Base-by-base conservation (phyloP, 1,140 invertebrate species). In the Lucilia cuprina region DNA sequence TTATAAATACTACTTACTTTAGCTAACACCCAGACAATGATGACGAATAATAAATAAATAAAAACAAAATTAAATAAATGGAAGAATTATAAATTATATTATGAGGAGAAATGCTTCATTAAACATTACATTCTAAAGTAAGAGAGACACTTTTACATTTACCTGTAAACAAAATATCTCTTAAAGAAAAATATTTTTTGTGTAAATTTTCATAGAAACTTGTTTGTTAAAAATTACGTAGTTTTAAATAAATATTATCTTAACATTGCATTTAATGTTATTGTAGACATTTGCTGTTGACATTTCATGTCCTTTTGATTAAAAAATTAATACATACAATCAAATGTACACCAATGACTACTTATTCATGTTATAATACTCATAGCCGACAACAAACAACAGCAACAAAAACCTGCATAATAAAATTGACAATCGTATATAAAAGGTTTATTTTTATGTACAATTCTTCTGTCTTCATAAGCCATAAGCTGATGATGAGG, bases 291-390 rank as follows among this genome's bases (percentile, higher is more conserved):
- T 2, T n/a, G n/a, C 50, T 55, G 50, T 77, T 77, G 17, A 35
- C 74, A 77, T 77, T 77, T 77, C 17, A 77, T 77, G 74, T 77
- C 74, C 13, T 77, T n/a, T 77, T 77, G 74, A 77, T 77, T 77
- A 41, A 14, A 77, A 35, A 17, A 77, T 77, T 77, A 35, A 17
- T 35, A 77, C 74, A 77, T 17, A 30, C 35, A 77, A 77, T 77
- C 74, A 77, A 77, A 41, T 77, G 74, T 77, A 77, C 74, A 77
- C 74, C 74, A 74, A 74, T 74, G 25, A 74, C 25, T 74, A 74
- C 34, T 30, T 74, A 34, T 74, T 74, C 74, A 74, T 74, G 74
- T 74, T 74, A 41, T 41, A 74, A 74, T 8, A 13, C 74, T 74
- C 74, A 74, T 8, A 30, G 7, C 34, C 21, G 10, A 21, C 25